These are phyloP conservation scores for Orbicella faveolata DNA, from an alignment of 64 coral and sea anemone species.

Conservation along the genomic window DNA sequence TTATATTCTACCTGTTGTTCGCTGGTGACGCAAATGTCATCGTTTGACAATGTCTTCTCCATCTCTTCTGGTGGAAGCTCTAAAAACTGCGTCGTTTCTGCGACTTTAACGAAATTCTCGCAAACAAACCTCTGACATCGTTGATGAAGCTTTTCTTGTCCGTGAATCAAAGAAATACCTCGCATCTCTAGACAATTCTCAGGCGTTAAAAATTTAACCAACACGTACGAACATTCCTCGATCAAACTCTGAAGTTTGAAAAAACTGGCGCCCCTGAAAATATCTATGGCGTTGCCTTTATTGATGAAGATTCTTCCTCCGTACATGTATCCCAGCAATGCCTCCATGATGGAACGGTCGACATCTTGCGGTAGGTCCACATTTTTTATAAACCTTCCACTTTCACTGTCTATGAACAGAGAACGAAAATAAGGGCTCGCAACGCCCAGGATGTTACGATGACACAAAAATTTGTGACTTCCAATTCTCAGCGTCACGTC, in stretches of 20 bases:
- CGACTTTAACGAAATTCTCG: constrained; percentile 59
- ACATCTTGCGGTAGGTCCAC: constrained; percentile 56
- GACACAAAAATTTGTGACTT: constrained; percentile 52
- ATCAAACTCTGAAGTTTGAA: constrained; percentile 74
- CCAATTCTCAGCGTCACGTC: constrained; percentile 66
- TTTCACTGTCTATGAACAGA: constrained; percentile 73
- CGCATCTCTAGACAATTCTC: constrained; percentile 59
- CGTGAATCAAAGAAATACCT: constrained; percentile 58
- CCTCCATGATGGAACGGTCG: constrained; percentile 40
- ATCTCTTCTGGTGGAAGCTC: constrained; percentile 60
- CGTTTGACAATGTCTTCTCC: constrained; percentile 32
- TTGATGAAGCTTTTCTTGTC: constrained; percentile 61
- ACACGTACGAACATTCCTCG: constrained; percentile 64
- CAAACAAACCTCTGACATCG: constrained; percentile 70
- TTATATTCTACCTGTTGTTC: constrained; percentile 55
- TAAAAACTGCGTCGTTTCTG: constrained; percentile 49
- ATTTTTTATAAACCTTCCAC: constrained; percentile 81
- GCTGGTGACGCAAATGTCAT: constrained; percentile 38
- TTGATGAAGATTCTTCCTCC: constrained; percentile 63
- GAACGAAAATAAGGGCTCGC: constrained; percentile 78
- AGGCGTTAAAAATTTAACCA: constrained; percentile 71
- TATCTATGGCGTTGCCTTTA: constrained; percentile 54
- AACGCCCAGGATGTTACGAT: constrained; percentile 60
- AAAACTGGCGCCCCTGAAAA: constrained; percentile 60
- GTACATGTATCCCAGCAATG: constrained; percentile 71